phyloP scores from a whole-genome alignment of 2,888 invertebrate species.

The Dichetophora obliterata region DNA sequence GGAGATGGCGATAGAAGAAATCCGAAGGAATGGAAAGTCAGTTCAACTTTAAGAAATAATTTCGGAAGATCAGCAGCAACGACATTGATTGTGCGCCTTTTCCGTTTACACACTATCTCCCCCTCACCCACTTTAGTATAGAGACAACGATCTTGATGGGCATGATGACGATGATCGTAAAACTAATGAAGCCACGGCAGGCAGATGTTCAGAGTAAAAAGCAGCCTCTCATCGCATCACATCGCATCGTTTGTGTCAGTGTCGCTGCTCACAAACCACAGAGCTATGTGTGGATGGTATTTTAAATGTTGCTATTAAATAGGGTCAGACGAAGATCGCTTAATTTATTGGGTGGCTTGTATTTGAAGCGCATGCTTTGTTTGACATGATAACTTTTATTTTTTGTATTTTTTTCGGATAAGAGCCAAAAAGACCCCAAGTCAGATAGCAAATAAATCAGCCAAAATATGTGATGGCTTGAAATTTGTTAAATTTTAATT shows the following conservation, averaged over 20 bases:
- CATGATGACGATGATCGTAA: slow-evolving; percentile 11
- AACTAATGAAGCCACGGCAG: slow-evolving; percentile 25
- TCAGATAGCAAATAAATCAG: slow-evolving; percentile 22
- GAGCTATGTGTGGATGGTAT: slow-evolving; percentile 65
- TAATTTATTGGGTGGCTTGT: slow-evolving; percentile 63
- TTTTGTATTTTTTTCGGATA: background rate
- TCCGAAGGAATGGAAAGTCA: background rate
- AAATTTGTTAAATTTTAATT: slow-evolving; percentile 55
- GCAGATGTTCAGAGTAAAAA: slow-evolving; percentile 11
- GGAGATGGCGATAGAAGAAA: slow-evolving; percentile 10
- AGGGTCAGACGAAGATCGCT: slow-evolving; percentile 57
- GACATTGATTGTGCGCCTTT: slow-evolving; percentile 8
- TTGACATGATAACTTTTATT: slow-evolving; percentile 1
- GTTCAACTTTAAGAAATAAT: slow-evolving; percentile 1
- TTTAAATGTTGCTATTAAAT: slow-evolving; percentile 63
- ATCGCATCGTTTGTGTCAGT: slow-evolving; percentile 10
- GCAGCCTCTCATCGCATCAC: background rate
- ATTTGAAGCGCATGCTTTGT: slow-evolving; percentile 18
- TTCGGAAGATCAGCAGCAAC: slow-evolving; percentile 20
- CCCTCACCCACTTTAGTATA: no score
- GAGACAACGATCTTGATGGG: no score
- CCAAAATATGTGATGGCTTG: background rate
- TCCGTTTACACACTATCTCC: background rate
- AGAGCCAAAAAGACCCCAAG: background rate
- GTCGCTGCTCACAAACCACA: slow-evolving; percentile 56